Percentiles rank a stretch among this genome's conserved stretches.
These are phyloP conservation scores for Trissolcus basalis DNA, from an alignment of 1,140 invertebrate species.

Conservation along the genomic window DNA sequence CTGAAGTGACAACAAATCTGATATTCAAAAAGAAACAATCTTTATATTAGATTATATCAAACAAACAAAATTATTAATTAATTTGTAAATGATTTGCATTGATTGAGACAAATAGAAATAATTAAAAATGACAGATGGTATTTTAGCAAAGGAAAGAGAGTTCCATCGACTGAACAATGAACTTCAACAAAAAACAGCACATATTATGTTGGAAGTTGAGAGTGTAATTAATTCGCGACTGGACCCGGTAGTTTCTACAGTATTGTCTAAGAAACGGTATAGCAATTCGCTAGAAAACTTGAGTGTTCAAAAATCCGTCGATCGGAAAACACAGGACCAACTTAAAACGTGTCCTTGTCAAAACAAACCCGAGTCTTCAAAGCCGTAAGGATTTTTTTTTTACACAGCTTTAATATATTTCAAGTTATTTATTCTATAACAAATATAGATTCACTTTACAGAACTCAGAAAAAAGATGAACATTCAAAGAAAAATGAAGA, in stretches of 20 bases:
- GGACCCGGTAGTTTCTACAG: background rate
- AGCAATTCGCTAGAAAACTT: conserved; percentile 14
- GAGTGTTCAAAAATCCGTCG: background rate
- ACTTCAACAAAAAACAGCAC: conserved; percentile 72
- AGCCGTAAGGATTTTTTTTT: conserved; percentile 10
- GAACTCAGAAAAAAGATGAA: conserved; percentile 31
- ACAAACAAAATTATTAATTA: background rate
- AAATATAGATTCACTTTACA: background rate
- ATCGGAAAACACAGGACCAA: background rate
- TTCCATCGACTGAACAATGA: conserved; percentile 75
- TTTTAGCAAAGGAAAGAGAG: conserved; percentile 73
- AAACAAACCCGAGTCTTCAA: background rate
- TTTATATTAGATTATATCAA: background rate
- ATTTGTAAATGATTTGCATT: background rate
- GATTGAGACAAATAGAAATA: background rate
- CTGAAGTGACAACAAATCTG: too few relatives aligned
- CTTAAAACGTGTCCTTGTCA: too few relatives aligned
- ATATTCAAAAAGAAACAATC: too few relatives aligned
- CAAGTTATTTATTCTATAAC: too few relatives aligned
- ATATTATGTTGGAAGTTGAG: conserved; percentile 75
- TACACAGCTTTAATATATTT: background rate
- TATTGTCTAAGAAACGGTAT: conserved; percentile 10
- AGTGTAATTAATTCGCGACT: conserved; percentile 65
- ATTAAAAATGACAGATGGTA: conserved; percentile 31
- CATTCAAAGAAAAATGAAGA: conserved; percentile 21